phyloP scores from a whole-genome alignment of 1,140 invertebrate genomes.

The Papilio polytes region DNA sequence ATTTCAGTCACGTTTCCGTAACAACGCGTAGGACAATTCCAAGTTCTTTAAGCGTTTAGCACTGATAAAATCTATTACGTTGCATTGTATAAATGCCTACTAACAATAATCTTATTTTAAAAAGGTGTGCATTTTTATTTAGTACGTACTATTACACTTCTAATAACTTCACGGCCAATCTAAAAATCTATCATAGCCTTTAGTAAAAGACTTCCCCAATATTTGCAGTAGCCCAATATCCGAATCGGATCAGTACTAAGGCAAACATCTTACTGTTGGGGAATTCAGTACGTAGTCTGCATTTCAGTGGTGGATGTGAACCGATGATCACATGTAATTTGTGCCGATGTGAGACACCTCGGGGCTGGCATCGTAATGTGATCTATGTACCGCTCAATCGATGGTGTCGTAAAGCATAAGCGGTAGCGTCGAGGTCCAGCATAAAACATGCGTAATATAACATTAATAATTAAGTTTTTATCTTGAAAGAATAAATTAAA shows the following conservation, averaged over 20 bases:
- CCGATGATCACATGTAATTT: neutral
- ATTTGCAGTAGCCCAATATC: neutral
- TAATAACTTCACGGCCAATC: neutral
- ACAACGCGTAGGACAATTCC: neutral
- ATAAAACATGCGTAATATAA: neutral
- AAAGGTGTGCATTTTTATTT: neutral
- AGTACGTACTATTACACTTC: neutral
- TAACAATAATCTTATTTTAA: neutral
- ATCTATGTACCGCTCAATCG: neutral
- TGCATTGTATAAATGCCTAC: neutral
- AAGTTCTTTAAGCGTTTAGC: neutral
- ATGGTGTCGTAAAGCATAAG: neutral
- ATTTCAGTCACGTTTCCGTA: neutral
- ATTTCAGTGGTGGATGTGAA: neutral
- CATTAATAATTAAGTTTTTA: neutral
- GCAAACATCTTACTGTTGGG: neutral
- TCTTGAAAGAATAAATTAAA: neutral
- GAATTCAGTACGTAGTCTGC: neutral
- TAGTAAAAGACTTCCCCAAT: neutral
- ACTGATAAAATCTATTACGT: neutral
- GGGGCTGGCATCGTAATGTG: neutral
- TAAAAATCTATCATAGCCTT: no score
- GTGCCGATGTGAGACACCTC: neutral
- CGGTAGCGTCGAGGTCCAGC: neutral
- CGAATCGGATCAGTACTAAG: neutral